phyloP scores from a whole-genome alignment of 2,888 invertebrate species.

The Nineta flava region DNA sequence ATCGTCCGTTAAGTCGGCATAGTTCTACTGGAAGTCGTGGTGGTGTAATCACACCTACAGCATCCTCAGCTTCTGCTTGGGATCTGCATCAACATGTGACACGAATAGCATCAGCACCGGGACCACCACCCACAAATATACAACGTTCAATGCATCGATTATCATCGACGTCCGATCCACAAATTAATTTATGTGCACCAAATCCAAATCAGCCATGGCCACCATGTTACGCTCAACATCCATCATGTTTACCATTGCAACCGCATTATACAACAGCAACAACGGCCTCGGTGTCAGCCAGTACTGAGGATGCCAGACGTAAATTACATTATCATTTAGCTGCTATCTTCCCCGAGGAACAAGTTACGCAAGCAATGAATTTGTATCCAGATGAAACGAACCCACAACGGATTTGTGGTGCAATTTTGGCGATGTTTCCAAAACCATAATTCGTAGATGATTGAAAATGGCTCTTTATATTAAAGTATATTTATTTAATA shows the following conservation, averaged over 20 bases:
- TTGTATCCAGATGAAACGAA: slow-evolving; percentile 78
- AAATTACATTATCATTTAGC: slow-evolving; percentile 75
- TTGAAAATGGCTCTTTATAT: background rate
- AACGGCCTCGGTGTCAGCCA: slow-evolving; percentile 9
- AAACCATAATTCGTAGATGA: slow-evolving; percentile 23
- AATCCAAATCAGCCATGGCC: slow-evolving; percentile 27
- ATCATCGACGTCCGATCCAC: slow-evolving; percentile 44
- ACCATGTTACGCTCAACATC: slow-evolving; percentile 23
- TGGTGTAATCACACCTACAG: slow-evolving; percentile 23
- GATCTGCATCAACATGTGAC: slow-evolving; percentile 42
- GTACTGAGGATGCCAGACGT: slow-evolving; percentile 48
- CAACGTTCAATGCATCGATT: slow-evolving; percentile 29
- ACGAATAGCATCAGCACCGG: slow-evolving; percentile 57
- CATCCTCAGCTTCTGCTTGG: slow-evolving; percentile 22
- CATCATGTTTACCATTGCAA: slow-evolving; percentile 17
- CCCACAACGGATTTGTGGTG: slow-evolving; percentile 77
- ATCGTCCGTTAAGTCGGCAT: slow-evolving; percentile 22
- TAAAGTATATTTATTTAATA: background rate
- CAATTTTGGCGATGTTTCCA: slow-evolving; percentile 61
- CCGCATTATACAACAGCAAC: slow-evolving; percentile 26
- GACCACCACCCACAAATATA: slow-evolving; percentile 19
- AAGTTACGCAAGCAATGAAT: slow-evolving; percentile 78
- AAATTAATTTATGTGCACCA: slow-evolving; percentile 36
- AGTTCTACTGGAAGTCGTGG: slow-evolving; percentile 43
- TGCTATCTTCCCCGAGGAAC: slow-evolving; percentile 81